These are phyloP conservation scores for Antitype chi DNA, from an alignment of 2,888 invertebrate species.

Conservation along the genomic window DNA sequence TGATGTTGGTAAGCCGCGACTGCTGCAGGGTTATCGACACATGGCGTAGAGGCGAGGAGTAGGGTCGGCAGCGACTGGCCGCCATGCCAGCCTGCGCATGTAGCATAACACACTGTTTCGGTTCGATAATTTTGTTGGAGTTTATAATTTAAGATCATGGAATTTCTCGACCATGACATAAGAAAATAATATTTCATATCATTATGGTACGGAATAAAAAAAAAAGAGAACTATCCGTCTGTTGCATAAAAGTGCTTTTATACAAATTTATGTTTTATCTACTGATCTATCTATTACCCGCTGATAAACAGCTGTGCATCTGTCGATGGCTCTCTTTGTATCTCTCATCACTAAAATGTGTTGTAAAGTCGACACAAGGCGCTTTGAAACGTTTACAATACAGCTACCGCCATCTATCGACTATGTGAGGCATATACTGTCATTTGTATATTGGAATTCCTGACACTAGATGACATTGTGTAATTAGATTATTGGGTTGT, in stretches of 20 bases:
- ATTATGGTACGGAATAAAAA: constrained; percentile 36
- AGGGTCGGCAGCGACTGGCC: constrained; percentile 78
- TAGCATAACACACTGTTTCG: constrained; percentile 83
- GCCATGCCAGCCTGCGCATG: constrained; percentile 78
- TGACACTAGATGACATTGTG: constrained; percentile 59
- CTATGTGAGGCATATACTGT: constrained; percentile 9
- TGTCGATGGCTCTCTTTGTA: constrained; percentile 38
- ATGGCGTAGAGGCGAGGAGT: constrained; percentile 78
- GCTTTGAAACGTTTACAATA: constrained; percentile 19
- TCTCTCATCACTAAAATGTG: constrained; percentile 46
- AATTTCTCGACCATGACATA: constrained; percentile 68
- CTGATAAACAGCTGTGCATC: constrained; percentile 58
- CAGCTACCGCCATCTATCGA: constrained; percentile 60
- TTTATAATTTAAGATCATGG: constrained; percentile 70
- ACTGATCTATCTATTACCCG: constrained; percentile 4
- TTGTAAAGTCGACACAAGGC: constrained; percentile 21
- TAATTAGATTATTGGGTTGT: constrained; percentile 46
- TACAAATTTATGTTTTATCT: constrained; percentile 7
- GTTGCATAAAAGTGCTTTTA: constrained; percentile 19
- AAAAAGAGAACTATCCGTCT: constrained; percentile 11
- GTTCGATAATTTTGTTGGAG: constrained; percentile 82
- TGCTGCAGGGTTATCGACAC: constrained; percentile 90
- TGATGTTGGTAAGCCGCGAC: constrained; percentile 82
- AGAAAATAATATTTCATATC: constrained; percentile 58
- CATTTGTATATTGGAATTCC: constrained; percentile 28